Percentiles rank a stretch among this genome's conserved stretches.
These are phyloP conservation scores for Oreotragus oreotragus DNA, from an alignment of 2,113 vertebrate species.

Conservation along the genomic window DNA sequence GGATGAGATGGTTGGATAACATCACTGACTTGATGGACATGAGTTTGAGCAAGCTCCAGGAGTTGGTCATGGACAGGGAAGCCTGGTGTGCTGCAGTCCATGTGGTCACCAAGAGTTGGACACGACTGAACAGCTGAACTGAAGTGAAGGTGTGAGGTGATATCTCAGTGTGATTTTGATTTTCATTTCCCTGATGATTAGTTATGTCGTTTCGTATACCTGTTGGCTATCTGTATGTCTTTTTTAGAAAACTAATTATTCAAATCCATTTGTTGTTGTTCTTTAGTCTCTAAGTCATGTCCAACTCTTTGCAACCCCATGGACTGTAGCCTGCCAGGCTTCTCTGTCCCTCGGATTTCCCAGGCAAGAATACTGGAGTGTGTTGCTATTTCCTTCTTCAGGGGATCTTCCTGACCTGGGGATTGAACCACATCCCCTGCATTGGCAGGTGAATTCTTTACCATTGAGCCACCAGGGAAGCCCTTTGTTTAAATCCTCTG, in stretches of 20 bases:
- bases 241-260: not conserved
- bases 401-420: not conserved
- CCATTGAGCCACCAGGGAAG: not conserved
- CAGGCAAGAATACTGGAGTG: not conserved
- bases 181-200: not conserved
- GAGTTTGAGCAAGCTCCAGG: not conserved
- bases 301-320: not conserved
- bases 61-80: not conserved
- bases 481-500: not conserved
- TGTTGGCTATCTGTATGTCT: not conserved
- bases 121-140: not conserved
- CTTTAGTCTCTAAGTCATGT: not conserved
- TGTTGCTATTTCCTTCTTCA: not conserved
- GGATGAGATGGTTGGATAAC: not conserved
- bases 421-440: not conserved
- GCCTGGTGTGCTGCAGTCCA: rapidly evolving
- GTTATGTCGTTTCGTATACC: not conserved
- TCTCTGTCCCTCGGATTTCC: not conserved
- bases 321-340: not conserved
- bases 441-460: not conserved
- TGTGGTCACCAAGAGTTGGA: not conserved
- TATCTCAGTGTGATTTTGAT: not conserved
- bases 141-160: not conserved
- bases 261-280: not conserved
- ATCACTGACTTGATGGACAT: not conserved